Conservation (phyloP, 1,140 invertebrate genomes). For the Heterodera schachtii region DNA sequence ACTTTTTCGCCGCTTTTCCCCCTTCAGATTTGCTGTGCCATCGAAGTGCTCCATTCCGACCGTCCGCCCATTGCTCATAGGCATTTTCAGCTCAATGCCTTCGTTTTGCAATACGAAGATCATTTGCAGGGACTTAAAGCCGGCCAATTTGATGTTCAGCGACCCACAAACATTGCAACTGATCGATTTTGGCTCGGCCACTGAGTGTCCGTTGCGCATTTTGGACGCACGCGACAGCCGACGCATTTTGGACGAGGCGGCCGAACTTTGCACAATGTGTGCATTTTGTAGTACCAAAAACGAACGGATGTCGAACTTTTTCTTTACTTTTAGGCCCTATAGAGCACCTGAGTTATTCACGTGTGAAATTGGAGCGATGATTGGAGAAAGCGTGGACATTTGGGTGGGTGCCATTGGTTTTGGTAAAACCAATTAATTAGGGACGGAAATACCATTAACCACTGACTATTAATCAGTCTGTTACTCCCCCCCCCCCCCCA, state of each 20-base stretch:
- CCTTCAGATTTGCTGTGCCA: constrained; percentile 27
- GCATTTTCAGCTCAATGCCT: constrained; percentile 21
- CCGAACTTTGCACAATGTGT: constrained; percentile 40
- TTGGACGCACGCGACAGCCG: constrained; percentile 27
- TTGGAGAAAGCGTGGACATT: constrained; percentile 42
- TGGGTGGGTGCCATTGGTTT: constrained; percentile 20
- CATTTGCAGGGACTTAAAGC: constrained; percentile 38
- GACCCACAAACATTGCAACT: constrained; percentile 26
- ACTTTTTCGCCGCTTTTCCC: too few species aligned
- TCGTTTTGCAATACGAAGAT: not conserved
- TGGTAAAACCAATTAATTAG: too few species aligned
- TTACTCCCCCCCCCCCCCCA: not conserved
- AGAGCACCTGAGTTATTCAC: constrained; percentile 41
- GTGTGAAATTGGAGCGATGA: constrained; percentile 31
- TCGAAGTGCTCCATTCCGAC: constrained; percentile 28
- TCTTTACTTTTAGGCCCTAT: constrained; percentile 27
- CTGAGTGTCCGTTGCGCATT: constrained; percentile 38
- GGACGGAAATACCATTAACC: too few species aligned
- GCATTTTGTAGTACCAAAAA: not conserved
- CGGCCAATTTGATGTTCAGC: constrained; percentile 41
- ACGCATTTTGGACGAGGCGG: constrained; percentile 40
- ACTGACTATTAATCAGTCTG: too few species aligned
- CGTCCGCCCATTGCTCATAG: constrained; percentile 39
- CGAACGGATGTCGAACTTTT: not conserved
- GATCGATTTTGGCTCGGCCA: constrained; percentile 44